These are phyloP conservation scores for Hassar affinis DNA, from an alignment of 2,113 vertebrate species.

Conservation along the genomic window DNA sequence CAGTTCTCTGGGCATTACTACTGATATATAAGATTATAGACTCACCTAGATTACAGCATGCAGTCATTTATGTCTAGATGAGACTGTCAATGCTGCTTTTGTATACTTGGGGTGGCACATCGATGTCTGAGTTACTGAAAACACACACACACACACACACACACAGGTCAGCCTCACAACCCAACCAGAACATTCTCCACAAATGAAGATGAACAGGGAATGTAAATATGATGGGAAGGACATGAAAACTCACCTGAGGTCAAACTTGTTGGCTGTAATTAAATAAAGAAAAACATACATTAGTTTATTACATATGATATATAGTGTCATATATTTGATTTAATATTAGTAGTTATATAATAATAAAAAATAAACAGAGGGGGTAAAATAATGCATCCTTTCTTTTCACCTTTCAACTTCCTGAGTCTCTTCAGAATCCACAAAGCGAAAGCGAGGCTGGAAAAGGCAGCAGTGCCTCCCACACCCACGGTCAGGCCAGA, in stretches of 20 bases:
- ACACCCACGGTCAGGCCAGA: conserved; percentile 44
- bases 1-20: background rate
- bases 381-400: background rate
- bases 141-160: background rate
- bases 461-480: conserved; percentile 47
- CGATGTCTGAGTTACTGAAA: conserved; percentile 64
- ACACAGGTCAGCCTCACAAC: conserved; percentile 2
- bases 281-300: conserved; percentile 15
- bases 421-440: conserved; percentile 64
- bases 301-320: too few species aligned
- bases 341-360: background rate
- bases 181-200: background rate
- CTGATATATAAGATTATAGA: background rate
- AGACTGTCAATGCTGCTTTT: conserved; percentile 71
- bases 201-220: background rate
- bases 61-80: conserved; percentile 53
- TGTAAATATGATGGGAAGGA: background rate
- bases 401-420: conserved; percentile 46
- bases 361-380: background rate
- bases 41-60: conserved; percentile 6
- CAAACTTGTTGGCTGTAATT: conserved; percentile 61
- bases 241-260: conserved; percentile 63
- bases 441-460: conserved; percentile 46
- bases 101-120: conserved; percentile 62
- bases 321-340: background rate